These are phyloP conservation scores for Dicyrtoma fusca DNA, from an alignment of 2,888 invertebrate species.

Conservation along the genomic window DNA sequence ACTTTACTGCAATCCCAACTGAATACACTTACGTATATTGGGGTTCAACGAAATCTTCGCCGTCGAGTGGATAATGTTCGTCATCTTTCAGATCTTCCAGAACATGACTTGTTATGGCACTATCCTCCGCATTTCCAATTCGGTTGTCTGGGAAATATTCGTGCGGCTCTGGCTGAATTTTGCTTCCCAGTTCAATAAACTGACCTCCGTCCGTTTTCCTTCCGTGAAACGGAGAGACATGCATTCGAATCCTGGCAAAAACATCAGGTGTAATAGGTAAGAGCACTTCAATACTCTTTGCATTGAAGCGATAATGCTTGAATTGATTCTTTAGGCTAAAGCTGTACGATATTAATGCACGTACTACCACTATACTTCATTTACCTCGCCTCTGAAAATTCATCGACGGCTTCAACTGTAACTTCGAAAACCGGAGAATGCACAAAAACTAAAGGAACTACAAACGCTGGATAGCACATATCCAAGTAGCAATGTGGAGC, in stretches of 20 bases:
- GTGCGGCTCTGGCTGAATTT: neutral
- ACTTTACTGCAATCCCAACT: no score
- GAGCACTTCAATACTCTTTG: no score
- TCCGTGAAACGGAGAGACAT: constrained; percentile 43
- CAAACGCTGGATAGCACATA: constrained; percentile 49
- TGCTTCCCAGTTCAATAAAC: constrained; percentile 22
- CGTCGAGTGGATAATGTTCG: constrained; percentile 24
- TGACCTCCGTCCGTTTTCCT: constrained; percentile 33
- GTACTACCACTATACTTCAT: no score
- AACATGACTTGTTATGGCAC: constrained; percentile 18
- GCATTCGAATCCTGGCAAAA: constrained; percentile 20
- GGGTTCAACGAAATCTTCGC: constrained; percentile 36
- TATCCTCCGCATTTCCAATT: constrained; percentile 8
- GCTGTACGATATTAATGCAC: no score
- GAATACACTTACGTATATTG: constrained; percentile 25
- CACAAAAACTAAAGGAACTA: constrained; percentile 40
- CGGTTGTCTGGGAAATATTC: constrained; percentile 25
- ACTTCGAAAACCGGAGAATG: constrained; percentile 42
- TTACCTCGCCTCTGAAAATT: constrained; percentile 34
- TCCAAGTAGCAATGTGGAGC: constrained; percentile 35
- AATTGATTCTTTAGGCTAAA: no score
- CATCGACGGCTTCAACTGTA: constrained; percentile 29
- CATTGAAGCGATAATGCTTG: no score
- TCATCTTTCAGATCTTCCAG: constrained; percentile 28
- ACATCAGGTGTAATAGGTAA: no score